These are phyloP conservation scores for Cherax destructor DNA, from an alignment of 1,140 invertebrate species.

Conservation along the genomic window DNA sequence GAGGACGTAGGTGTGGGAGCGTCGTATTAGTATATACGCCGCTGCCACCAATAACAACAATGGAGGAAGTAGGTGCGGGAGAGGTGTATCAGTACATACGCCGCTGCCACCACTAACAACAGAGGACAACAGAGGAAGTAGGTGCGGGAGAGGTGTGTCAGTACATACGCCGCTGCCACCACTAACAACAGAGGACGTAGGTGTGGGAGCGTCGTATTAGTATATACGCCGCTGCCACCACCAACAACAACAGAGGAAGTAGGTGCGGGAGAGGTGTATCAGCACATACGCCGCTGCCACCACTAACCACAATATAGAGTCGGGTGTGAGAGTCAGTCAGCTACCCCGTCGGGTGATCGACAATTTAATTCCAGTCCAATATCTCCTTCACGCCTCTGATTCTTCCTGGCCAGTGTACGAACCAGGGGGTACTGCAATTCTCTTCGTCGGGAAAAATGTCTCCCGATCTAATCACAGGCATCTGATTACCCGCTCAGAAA, in stretches of 20 bases:
- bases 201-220: neutral
- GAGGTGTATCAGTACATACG: neutral
- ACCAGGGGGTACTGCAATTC: neutral
- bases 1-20: neutral
- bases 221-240: neutral
- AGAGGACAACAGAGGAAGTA: no score
- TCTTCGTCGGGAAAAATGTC: no score
- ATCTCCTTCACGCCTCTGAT: slow-evolving; percentile 61
- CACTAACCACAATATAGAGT: slow-evolving; percentile 13
- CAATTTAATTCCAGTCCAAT: slow-evolving; percentile 67
- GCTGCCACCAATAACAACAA: neutral
- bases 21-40: neutral
- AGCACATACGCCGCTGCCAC: neutral
- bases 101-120: neutral
- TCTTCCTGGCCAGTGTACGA: slow-evolving; percentile 34
- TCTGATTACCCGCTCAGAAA: no score
- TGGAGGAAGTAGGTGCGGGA: no score
- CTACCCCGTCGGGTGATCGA: slow-evolving; percentile 52
- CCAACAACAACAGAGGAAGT: neutral
- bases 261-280: neutral
- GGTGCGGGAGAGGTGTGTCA: neutral
- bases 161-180: neutral
- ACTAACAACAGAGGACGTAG: neutral
- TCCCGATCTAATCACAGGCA: no score
- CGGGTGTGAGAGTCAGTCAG: neutral